A percentile compares a stretch with the other conserved stretches of the same genome.
These are phyloP conservation scores for Desmophyllum pertusum DNA, from an alignment of 92 coral and sea anemone genomes.

Conservation along the genomic window DNA sequence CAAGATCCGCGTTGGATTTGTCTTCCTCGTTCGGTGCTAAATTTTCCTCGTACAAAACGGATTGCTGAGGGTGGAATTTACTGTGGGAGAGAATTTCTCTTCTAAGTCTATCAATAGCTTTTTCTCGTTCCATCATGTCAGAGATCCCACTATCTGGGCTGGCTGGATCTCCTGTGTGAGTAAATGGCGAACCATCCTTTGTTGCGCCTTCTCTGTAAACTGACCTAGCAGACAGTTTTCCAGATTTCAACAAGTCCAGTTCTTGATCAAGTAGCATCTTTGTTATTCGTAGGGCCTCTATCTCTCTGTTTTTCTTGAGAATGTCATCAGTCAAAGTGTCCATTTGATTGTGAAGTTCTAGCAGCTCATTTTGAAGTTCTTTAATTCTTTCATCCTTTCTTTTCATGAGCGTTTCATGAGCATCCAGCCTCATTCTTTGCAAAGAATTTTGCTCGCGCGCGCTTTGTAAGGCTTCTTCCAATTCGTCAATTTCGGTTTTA, in stretches of 20 bases:
- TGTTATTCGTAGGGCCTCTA: slow-evolving; percentile 63
- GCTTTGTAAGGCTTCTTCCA: slow-evolving; percentile 62
- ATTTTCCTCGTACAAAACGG: slow-evolving; percentile 18
- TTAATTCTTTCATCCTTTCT: slow-evolving; percentile 78
- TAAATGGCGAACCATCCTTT: slow-evolving; percentile 29
- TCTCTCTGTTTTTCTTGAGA: slow-evolving; percentile 65
- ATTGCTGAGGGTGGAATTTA: slow-evolving; percentile 25
- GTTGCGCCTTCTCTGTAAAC: slow-evolving; percentile 8
- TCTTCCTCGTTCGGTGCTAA: neutral
- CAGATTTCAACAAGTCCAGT: slow-evolving; percentile 62
- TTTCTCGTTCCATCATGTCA: slow-evolving; percentile 70
- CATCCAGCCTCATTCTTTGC: slow-evolving; percentile 70
- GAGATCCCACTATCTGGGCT: slow-evolving; percentile 85
- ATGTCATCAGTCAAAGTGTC: slow-evolving; percentile 79
- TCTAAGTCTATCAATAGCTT: slow-evolving; percentile 49
- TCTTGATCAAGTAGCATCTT: slow-evolving; percentile 76
- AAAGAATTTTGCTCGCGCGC: slow-evolving; percentile 73
- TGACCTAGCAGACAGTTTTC: slow-evolving; percentile 44
- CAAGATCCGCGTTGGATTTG: slow-evolving; percentile 11
- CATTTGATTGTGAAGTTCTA: slow-evolving; percentile 72
- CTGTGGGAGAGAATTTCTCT: slow-evolving; percentile 36
- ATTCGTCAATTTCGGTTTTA: slow-evolving; percentile 54
- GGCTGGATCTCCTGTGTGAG: slow-evolving; percentile 52
- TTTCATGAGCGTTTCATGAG: slow-evolving; percentile 65
- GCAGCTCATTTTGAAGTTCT: slow-evolving; percentile 74